These are phyloP conservation scores for Rallus limicola DNA, from an alignment of 2,113 vertebrate genomes.

Conservation along the genomic window DNA sequence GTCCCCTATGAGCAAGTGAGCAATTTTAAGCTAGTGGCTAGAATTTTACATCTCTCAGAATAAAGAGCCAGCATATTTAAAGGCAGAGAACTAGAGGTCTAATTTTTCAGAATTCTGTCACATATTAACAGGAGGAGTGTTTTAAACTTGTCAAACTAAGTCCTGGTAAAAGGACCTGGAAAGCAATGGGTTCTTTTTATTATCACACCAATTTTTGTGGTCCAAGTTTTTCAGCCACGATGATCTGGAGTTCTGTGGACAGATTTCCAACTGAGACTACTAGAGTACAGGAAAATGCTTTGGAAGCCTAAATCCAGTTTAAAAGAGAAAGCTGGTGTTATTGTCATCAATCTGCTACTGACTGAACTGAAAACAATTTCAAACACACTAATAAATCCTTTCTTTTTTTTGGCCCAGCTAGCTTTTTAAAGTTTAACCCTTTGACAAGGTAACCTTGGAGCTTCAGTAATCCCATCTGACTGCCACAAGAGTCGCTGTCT, in stretches of 20 bases:
- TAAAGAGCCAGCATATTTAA: not conserved
- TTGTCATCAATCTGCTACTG: not conserved
- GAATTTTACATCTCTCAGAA: not conserved
- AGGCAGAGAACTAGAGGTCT: not conserved
- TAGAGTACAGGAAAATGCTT: not conserved
- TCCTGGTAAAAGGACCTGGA: not conserved
- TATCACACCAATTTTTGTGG: not conserved
- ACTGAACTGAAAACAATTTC: slow-evolving; percentile 12
- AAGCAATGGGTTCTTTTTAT: not conserved
- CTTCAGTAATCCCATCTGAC: not conserved
- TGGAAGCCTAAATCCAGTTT: not conserved
- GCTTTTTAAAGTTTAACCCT: not conserved
- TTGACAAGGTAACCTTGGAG: not conserved
- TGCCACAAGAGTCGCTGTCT: not conserved
- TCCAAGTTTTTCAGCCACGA: not conserved
- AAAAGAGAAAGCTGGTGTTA: not conserved
- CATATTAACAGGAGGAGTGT: not conserved
- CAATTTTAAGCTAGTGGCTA: not conserved
- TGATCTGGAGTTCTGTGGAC: not conserved
- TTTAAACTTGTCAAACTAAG: not conserved
- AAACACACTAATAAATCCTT: not conserved
- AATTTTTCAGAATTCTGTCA: not conserved
- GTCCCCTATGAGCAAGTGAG: not conserved
- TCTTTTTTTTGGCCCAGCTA: not conserved
- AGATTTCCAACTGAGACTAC: not conserved